phyloP scores from a whole-genome alignment of 1,140 invertebrate species.

The Manduca sexta region DNA sequence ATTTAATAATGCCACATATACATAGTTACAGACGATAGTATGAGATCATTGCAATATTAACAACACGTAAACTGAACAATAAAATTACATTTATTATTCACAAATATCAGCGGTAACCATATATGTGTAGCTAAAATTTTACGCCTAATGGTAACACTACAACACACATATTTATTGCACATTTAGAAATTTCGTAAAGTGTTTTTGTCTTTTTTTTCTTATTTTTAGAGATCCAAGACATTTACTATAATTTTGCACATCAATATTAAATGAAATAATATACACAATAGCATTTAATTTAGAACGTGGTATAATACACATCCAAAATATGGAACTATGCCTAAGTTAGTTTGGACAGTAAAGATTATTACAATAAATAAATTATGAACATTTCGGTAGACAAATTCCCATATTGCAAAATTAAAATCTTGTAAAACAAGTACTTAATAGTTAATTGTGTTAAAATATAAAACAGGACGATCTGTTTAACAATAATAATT shows the following conservation, averaged over 20 bases:
- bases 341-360: slow-evolving; percentile 69
- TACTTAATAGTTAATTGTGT: slow-evolving; percentile 48
- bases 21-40: slow-evolving; percentile 44
- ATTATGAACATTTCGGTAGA: slow-evolving; percentile 55
- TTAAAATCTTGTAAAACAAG: slow-evolving; percentile 50
- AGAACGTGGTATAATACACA: slow-evolving; percentile 67
- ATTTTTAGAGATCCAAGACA: slow-evolving; percentile 72
- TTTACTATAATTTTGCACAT: slow-evolving; percentile 73
- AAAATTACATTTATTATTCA: slow-evolving; percentile 26
- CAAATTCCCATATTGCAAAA: slow-evolving; percentile 41
- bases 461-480: slow-evolving; percentile 65
- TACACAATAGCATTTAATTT: slow-evolving; percentile 71
- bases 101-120: slow-evolving; percentile 41
- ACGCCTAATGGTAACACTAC: slow-evolving; percentile 72
- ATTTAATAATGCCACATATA: slow-evolving; percentile 50
- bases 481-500: slow-evolving; percentile 68
- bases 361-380: slow-evolving; percentile 43
- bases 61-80: slow-evolving; percentile 49
- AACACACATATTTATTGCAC: slow-evolving; percentile 75
- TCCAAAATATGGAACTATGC: slow-evolving; percentile 70
- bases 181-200: slow-evolving; percentile 73
- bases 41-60: slow-evolving; percentile 63
- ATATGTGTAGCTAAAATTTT: slow-evolving; percentile 58
- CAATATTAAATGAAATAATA: slow-evolving; percentile 67
- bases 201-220: slow-evolving; percentile 68